Percentiles rank a stretch among this genome's conserved stretches.
phyloP scores from a whole-genome alignment of 2,113 vertebrate species.

The Upupa epops region DNA sequence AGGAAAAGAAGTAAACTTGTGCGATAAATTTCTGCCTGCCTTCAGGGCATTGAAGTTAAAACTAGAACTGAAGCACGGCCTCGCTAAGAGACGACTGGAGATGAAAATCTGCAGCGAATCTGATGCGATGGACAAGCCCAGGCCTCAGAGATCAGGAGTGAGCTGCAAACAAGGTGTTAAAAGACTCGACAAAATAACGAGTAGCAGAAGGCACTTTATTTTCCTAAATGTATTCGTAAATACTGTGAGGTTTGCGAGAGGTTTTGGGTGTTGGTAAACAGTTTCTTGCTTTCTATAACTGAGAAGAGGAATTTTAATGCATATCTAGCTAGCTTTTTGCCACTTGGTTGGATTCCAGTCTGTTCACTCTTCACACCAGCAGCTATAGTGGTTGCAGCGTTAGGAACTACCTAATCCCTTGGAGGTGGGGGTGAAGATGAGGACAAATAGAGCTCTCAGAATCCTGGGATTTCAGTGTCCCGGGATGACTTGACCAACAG shows the following conservation, averaged over 20 bases:
- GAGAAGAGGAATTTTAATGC: not conserved
- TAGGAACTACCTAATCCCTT: not conserved
- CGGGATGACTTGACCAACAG: not conserved
- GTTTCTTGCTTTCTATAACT: not conserved
- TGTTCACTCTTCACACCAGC: not conserved
- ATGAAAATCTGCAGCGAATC: not conserved
- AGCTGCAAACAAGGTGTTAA: not conserved
- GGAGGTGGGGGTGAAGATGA: not conserved
- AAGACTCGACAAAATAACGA: not conserved
- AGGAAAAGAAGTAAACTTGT: not conserved
- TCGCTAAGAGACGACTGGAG: not conserved
- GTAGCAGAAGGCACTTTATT: not conserved
- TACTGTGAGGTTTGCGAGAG: too few relatives aligned
- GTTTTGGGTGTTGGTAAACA: too few relatives aligned
- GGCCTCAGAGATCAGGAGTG: not conserved
- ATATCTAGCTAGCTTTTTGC: not conserved
- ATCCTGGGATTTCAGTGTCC: not conserved
- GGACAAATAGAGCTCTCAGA: not conserved
- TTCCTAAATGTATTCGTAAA: not conserved
- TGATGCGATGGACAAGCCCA: not conserved
- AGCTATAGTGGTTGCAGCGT: not conserved
- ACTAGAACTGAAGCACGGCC: not conserved
- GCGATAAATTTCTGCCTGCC: not conserved
- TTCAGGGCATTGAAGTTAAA: not conserved
- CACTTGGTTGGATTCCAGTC: not conserved